phyloP scores from a whole-genome alignment of 2,888 invertebrate species.

The Plutella xylostella region DNA sequence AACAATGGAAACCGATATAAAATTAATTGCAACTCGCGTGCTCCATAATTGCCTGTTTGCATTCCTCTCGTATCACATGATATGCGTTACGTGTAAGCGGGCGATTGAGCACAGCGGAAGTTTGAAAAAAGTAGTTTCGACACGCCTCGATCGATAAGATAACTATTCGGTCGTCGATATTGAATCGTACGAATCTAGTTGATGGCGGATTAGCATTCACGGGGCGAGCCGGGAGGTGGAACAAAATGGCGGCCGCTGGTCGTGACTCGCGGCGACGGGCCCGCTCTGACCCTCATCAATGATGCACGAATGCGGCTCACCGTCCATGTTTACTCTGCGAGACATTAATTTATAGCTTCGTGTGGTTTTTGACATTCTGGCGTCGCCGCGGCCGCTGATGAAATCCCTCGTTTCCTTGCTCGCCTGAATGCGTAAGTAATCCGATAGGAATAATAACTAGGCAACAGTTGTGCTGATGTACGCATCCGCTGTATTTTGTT shows the following conservation, averaged over 20 bases:
- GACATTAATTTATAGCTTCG: slow-evolving; percentile 65
- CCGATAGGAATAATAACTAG: background rate
- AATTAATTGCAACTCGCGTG: slow-evolving; percentile 51
- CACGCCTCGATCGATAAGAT: slow-evolving; percentile 8
- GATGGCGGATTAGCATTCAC: slow-evolving; percentile 48
- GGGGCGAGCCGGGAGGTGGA: slow-evolving; percentile 27
- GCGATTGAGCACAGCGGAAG: slow-evolving; percentile 38
- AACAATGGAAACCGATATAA: slow-evolving; percentile 64
- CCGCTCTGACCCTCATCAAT: slow-evolving; percentile 63
- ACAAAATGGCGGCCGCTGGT: slow-evolving; percentile 64
- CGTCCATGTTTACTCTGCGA: slow-evolving; percentile 65
- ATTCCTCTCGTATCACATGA: slow-evolving; percentile 37
- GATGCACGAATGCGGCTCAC: slow-evolving; percentile 66
- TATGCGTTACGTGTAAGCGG: slow-evolving; percentile 33
- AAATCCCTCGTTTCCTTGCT: slow-evolving; percentile 35
- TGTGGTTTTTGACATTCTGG: slow-evolving; percentile 65
- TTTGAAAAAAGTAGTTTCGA: slow-evolving; percentile 24
- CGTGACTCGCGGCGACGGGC: slow-evolving; percentile 66
- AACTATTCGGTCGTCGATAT: background rate
- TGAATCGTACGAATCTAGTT: background rate
- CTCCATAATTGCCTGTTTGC: slow-evolving; percentile 35
- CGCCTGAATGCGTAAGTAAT: background rate
- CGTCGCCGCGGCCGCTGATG: slow-evolving; percentile 44
- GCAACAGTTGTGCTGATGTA: background rate
- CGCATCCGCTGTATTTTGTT: background rate